These are phyloP conservation scores for Xiphophorus birchmanni DNA, from an alignment of 2,797 vertebrate genomes.

Conservation along the genomic window DNA sequence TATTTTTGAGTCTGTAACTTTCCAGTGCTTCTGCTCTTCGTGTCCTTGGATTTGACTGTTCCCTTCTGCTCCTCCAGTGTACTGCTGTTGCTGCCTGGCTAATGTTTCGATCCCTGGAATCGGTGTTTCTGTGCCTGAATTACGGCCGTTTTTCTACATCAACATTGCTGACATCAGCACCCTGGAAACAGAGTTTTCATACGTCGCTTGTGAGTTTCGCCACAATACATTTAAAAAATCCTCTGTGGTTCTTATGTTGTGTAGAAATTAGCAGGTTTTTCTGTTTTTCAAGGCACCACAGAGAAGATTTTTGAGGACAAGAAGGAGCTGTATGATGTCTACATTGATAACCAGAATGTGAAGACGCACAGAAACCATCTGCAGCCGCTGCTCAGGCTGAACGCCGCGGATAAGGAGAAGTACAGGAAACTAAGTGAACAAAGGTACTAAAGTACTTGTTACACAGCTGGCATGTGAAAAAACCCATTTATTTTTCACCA, in stretches of 20 bases:
- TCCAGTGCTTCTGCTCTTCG: neutral
- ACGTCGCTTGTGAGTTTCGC: slow-evolving; percentile 93
- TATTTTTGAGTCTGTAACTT: neutral
- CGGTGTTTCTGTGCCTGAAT: slow-evolving; percentile 90
- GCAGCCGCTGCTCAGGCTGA: slow-evolving; percentile 91
- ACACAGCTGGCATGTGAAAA: neutral
- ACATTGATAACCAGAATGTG: slow-evolving; percentile 98
- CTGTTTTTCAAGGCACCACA: slow-evolving; percentile 86
- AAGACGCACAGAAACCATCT: slow-evolving; percentile 91
- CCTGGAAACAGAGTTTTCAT: slow-evolving; percentile 93
- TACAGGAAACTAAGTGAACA: slow-evolving; percentile 95
- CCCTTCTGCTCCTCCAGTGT: slow-evolving; percentile 80
- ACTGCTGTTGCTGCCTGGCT: slow-evolving; percentile 97
- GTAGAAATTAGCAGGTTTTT: neutral
- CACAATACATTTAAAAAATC: neutral
- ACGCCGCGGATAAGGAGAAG: slow-evolving; percentile 92
- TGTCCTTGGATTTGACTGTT: neutral
- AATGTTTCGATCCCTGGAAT: slow-evolving; percentile 95
- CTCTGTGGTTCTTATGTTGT: neutral
- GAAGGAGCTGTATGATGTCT: slow-evolving; percentile 93
- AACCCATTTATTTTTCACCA: neutral
- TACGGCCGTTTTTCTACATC: slow-evolving; percentile 97
- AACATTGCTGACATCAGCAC: slow-evolving; percentile 94
- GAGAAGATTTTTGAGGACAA: slow-evolving; percentile 99
- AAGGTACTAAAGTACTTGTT: slow-evolving; percentile 79